Conservation (phyloP, 1,140 invertebrate species). For the Teleogryllus occipitalis region DNA sequence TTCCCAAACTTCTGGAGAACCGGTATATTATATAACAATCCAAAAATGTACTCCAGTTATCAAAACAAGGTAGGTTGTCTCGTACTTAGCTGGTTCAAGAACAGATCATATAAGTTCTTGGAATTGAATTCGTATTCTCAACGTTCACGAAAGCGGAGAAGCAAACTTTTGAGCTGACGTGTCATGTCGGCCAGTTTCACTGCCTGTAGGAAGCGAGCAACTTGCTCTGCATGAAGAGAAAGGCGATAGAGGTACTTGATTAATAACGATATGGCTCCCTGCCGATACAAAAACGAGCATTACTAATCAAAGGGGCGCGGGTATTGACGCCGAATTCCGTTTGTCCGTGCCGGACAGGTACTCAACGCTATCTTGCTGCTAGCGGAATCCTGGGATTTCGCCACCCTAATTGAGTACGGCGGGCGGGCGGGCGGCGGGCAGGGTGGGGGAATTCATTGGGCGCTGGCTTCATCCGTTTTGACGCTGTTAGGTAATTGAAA, state of each 20-base stretch:
- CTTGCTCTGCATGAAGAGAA: background rate
- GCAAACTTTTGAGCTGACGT: too few species aligned
- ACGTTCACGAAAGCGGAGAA: too few species aligned
- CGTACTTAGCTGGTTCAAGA: too few species aligned
- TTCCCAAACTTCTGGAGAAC: too few species aligned
- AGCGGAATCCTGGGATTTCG: background rate
- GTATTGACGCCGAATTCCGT: background rate
- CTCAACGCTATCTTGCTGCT: background rate
- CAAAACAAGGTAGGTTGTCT: too few species aligned
- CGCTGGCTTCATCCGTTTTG: background rate
- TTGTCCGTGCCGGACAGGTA: background rate
- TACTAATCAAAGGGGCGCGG: background rate
- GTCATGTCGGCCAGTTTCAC: too few species aligned
- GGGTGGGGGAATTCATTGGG: background rate
- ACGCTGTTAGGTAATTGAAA: background rate
- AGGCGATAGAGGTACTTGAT: background rate
- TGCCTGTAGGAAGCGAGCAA: too few species aligned
- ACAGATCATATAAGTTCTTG: too few species aligned
- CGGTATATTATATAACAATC: too few species aligned
- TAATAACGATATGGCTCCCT: background rate
- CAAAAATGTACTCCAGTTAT: too few species aligned
- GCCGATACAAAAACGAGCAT: background rate
- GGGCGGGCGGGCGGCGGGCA: too few species aligned
- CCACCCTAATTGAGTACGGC: background rate
- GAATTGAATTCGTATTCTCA: too few species aligned